These are phyloP conservation scores for Chesias legatella DNA, from an alignment of 2,888 invertebrate species.

Conservation along the genomic window DNA sequence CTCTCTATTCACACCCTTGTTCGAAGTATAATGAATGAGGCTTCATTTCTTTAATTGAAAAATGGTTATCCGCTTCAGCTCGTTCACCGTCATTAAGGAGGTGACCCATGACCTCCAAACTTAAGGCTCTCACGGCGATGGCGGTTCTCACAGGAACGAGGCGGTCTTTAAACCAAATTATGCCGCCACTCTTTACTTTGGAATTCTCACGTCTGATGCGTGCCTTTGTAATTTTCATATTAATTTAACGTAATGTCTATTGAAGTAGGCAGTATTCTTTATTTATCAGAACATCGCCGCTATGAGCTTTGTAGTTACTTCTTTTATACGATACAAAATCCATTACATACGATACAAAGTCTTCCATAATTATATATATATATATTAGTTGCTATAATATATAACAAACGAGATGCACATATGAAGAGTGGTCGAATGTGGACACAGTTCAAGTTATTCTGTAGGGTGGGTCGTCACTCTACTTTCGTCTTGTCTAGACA, in stretches of 20 bases:
- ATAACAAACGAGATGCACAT: too few relatives aligned
- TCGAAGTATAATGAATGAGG: not conserved
- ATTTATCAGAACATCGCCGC: too few relatives aligned
- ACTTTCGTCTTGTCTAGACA: conserved; percentile 6
- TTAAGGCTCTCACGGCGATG: conserved; percentile 28
- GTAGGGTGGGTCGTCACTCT: too few relatives aligned
- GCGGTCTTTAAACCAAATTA: conserved; percentile 21
- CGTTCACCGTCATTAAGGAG: conserved; percentile 24
- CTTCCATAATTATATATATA: too few relatives aligned
- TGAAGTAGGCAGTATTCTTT: too few relatives aligned
- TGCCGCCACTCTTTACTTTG: conserved; percentile 25
- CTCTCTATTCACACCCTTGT: too few relatives aligned
- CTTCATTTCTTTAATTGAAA: conserved; percentile 9
- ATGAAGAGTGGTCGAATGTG: too few relatives aligned
- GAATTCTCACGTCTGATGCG: conserved; percentile 29
- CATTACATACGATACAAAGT: too few relatives aligned
- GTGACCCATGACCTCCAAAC: conserved; percentile 27
- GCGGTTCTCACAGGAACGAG: conserved; percentile 29
- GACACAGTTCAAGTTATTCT: too few relatives aligned
- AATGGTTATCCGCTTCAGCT: conserved; percentile 10
- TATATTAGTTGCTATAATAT: too few relatives aligned
- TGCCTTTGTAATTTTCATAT: conserved; percentile 23
- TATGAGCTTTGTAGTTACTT: too few relatives aligned
- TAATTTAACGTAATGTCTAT: conserved; percentile 10
- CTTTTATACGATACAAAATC: too few relatives aligned